phyloP scores from a whole-genome alignment of 1,140 invertebrate genomes.

The Drosophila athabasca region DNA sequence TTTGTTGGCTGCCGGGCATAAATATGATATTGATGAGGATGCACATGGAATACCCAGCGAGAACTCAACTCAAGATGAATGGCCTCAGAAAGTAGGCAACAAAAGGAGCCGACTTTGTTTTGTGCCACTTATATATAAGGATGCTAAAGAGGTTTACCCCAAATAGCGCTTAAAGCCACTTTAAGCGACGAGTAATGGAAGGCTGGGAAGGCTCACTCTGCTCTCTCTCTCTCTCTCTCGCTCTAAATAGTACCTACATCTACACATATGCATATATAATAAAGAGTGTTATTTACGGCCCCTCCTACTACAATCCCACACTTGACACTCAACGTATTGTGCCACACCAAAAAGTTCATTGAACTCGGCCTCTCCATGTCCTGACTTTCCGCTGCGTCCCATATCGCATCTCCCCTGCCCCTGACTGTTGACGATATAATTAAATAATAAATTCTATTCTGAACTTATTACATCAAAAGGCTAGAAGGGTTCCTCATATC shows the following conservation, averaged over 20 bases:
- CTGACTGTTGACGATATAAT: background rate
- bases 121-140: too few relatives aligned
- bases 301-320: constrained; percentile 6
- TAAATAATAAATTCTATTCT: constrained; percentile 40
- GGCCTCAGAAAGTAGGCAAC: too few relatives aligned
- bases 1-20: constrained; percentile 75
- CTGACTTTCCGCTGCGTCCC: too few relatives aligned
- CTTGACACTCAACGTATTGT: constrained; percentile 54
- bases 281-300: constrained; percentile 49
- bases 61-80: background rate
- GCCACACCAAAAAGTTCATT: constrained; percentile 60
- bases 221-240: background rate
- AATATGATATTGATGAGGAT: constrained; percentile 77
- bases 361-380: constrained; percentile 45
- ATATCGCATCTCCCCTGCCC: too few relatives aligned
- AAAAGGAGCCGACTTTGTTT: too few relatives aligned
- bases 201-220: constrained; percentile 13
- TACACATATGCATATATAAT: too few relatives aligned
- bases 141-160: too few relatives aligned
- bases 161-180: too few relatives aligned
- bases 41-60: too few relatives aligned
- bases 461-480: background rate
- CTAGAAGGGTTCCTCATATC: too few relatives aligned
- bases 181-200: background rate
- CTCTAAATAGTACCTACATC: too few relatives aligned